Base-by-base conservation (phyloP, 2,888 invertebrate genomes). In the Atethmia centrago region DNA sequence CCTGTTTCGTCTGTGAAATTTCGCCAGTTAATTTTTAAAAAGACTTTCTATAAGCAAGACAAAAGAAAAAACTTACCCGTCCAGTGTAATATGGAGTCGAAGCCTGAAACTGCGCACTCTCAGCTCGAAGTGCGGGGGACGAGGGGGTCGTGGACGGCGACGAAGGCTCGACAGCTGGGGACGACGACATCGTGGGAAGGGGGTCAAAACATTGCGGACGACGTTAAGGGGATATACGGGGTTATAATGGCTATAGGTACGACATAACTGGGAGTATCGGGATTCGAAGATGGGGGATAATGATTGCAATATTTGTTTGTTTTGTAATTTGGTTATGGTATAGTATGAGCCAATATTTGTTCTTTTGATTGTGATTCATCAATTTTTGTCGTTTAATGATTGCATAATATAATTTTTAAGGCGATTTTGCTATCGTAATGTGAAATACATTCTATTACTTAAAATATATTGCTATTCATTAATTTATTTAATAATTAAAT, bases 91-190 rank as follows among this genome's bases (percentile, higher is more conserved):
- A 95, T 0, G 96, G 96, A 9, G 96, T 95, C 0, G 96, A 96
- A 0, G 95, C 92, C n/a, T 95, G 94, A 70, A 95, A 94, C 79
- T 93, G 93, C 3, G 85, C 84, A 84, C 88, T 88, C 51, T 95
- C 95, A 4, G 91, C 88, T 61, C 93, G 87, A 62, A 94, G 87
- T 36, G 95, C 93, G 1, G 96, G 95, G 28, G 96, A 95, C 12
- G 96, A 94, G 0, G 96, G 96, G 7, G 94, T 94, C 68, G 96
- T 92, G 47, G 94, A 90, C 0, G 95, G 95, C 31, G 95, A 94
- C 1, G 95, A 92, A 3, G 94, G 94, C 92, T 96, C 96, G 84
- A 97, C 94, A 59, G 94, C 97, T 90, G 94, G 95, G 63, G 97
- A 97, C 49, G 95, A 96, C 97, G 97, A 87, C 98, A 96, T 94